Evolutionary conservation across 2,797 vertebrate genomes (phyloP).

Genomic region (Schizopygopsis pylzovi): DNA sequence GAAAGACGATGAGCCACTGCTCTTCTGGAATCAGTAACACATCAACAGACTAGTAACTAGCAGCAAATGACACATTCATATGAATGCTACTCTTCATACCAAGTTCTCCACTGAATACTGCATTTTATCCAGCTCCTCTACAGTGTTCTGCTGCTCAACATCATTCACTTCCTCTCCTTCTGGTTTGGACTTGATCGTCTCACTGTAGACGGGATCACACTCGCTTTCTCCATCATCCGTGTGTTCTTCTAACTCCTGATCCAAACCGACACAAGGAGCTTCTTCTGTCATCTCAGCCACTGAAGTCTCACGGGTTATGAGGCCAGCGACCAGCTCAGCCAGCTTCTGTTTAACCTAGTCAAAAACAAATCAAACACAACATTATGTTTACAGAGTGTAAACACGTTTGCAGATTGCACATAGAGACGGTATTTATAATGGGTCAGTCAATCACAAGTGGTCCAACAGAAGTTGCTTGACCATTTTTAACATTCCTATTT

Average conservation of each 20-base stretch:
- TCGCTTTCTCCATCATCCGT: conserved; percentile 24
- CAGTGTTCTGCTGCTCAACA: conserved; percentile 13
- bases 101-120: conserved; percentile 55
- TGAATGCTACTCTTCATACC: conserved; percentile 33
- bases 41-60: conserved; percentile 44
- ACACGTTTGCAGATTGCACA: not conserved
- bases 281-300: conserved; percentile 38
- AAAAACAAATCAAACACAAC: not conserved
- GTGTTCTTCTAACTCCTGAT: conserved; percentile 21
- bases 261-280: conserved; percentile 13
- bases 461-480: not conserved
- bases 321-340: conserved; percentile 57
- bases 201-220: not conserved
- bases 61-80: not conserved
- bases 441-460: not conserved
- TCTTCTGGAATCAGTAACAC: conserved; percentile 54
- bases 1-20: conserved; percentile 61
- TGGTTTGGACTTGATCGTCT: not conserved
- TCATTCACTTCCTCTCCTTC: conserved; percentile 37
- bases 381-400: not conserved
- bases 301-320: conserved; percentile 55
- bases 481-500: not conserved
- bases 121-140: conserved; percentile 48
- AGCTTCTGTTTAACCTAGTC: conserved; percentile 60
- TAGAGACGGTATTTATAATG: not conserved